Conservation (phyloP, 1,140 invertebrate species). For the Drosophila sucinea region DNA sequence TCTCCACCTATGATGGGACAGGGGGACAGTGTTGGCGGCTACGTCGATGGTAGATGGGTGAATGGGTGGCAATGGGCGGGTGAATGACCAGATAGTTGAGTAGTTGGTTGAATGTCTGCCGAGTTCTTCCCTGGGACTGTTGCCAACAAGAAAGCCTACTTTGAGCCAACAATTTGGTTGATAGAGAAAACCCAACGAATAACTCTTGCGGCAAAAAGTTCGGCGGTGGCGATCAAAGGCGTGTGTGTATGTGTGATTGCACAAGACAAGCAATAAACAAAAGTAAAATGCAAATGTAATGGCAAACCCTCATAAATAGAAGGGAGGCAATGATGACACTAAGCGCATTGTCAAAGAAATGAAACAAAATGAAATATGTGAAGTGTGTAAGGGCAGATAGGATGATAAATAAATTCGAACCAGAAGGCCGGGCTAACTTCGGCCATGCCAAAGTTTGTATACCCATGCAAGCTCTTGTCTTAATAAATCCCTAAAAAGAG, state of each 20-base stretch:
- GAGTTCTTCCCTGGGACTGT: conserved; percentile 24
- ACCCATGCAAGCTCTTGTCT: no score
- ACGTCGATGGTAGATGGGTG: no score
- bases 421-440: no score
- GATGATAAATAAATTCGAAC: not conserved
- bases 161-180: conserved; percentile 43
- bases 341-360: conserved; percentile 11
- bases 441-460: no score
- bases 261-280: conserved; percentile 1
- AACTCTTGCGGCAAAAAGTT: conserved; percentile 31
- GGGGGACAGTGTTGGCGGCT: not conserved
- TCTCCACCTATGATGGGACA: conserved; percentile 6
- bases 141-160: conserved; percentile 64
- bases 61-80: not conserved
- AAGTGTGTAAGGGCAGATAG: not conserved
- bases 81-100: not conserved
- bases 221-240: conserved; percentile 28
- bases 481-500: no score
- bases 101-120: conserved; percentile 3
- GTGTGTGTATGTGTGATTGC: not conserved
- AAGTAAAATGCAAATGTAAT: not conserved
- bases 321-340: not conserved
- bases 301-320: not conserved
- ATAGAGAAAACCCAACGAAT: conserved; percentile 25
- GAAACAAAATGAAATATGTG: not conserved